Percentiles rank a stretch among this genome's conserved stretches.
phyloP scores from a whole-genome alignment of 2,797 vertebrate genomes.

The Decapterus maruadsi region DNA sequence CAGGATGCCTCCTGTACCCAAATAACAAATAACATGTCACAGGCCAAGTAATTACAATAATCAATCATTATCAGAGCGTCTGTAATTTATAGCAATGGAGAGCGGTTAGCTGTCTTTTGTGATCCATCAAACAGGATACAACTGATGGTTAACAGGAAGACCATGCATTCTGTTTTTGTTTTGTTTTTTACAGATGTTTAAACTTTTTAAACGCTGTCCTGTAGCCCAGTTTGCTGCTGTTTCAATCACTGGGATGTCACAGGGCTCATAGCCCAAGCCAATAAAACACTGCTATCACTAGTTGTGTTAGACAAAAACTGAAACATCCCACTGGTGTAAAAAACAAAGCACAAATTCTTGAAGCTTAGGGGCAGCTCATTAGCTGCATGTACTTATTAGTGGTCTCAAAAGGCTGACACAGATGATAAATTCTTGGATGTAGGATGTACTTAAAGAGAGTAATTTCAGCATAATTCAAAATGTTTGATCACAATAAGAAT shows the following conservation, averaged over 20 bases:
- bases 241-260: not conserved
- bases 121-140: slow-evolving; percentile 10
- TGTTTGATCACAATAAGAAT: not conserved
- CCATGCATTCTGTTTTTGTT: not conserved
- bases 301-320: not conserved
- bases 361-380: not conserved
- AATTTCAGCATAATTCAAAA: not conserved
- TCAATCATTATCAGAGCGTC: slow-evolving; percentile 2
- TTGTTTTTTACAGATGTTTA: not conserved
- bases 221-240: not conserved
- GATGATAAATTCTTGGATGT: not conserved
- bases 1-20: slow-evolving; percentile 84
- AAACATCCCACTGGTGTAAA: not conserved
- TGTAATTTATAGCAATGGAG: not conserved
- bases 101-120: not conserved
- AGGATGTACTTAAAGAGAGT: not conserved
- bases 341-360: not conserved
- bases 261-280: not conserved
- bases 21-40: slow-evolving; percentile 44
- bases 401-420: not conserved
- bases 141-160: not conserved
- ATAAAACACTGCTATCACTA: not conserved
- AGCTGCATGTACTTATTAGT: not conserved
- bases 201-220: not conserved
- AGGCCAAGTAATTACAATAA: slow-evolving; percentile 23